Base-by-base conservation (phyloP, 1,140 invertebrate species). In the Melipona quadrifasciata region DNA sequence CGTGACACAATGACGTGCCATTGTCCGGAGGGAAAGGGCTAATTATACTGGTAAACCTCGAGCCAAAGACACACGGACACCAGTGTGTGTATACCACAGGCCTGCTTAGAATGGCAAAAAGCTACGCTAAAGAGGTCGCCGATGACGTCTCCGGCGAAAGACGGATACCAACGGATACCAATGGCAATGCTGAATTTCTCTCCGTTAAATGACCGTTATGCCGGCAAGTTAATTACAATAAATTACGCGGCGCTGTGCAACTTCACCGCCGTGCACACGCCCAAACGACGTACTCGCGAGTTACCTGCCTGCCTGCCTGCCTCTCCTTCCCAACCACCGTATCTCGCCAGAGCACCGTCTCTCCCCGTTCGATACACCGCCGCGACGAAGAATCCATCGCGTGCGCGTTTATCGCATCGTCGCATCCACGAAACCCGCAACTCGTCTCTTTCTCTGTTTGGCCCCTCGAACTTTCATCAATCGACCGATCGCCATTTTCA, bases 181-280 rank as follows among this genome's bases (percentile, higher is more conserved):
- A 6, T 81, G 14, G 86, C 87, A 77, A 89, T 88, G 89, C 87
- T 90, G 86, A 91, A 90, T 93, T 89, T 91, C 90, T 90, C 88
- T 90, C 87, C 90, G 89, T 91, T 89, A 91, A 92, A 88, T 92
- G 88, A 88, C 89, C 89, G 82, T 65, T 87, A 87, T 75, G 80
- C 86, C 87, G 84, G 80, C 86, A 88, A 91, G 87, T 87, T 92
- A 93, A 93, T 93, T 93, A 92, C 91, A 91, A 91, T 93, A 92
- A 93, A 93, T 93, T 93, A 93, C 90, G 89, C 90, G 61, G 55
- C 75, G 55, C 73, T 34, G 51, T 55, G 11, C 80, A 12, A 55
- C 55, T 53, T 39, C 34, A 39, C 57, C 12, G 71, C 10, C 16
- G 71, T 27, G 55, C 74, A 76, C 57, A 39, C 34, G 74, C 74